Evolutionary conservation across 2,888 invertebrate genomes (phyloP).

Genomic region (Periphyllus acericola): DNA sequence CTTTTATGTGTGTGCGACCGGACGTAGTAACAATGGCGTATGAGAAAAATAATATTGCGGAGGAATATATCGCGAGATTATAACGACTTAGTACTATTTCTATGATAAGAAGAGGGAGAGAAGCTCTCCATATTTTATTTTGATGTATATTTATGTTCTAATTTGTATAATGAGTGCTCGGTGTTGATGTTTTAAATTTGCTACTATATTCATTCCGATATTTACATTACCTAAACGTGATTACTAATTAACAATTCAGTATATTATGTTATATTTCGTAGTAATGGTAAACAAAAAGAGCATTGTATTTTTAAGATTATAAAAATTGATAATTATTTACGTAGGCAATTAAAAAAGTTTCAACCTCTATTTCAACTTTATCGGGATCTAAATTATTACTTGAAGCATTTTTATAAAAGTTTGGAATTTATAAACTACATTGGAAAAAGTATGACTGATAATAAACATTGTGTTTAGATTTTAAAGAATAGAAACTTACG

Average conservation of each 20-base stretch:
- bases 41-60: slow-evolving; percentile 13
- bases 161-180: background rate
- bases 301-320: no score
- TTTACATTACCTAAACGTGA: background rate
- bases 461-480: no score
- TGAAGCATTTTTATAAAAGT: no score
- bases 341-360: no score
- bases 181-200: background rate
- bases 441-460: no score
- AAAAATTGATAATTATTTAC: no score
- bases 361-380: no score
- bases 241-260: background rate
- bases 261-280: background rate
- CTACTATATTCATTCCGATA: background rate
- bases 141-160: background rate
- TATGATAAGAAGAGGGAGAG: background rate
- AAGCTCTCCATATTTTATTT: background rate
- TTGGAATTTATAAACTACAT: no score
- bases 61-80: slow-evolving; percentile 39
- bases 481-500: no score
- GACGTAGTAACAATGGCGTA: slow-evolving; percentile 55
- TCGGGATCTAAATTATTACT: no score
- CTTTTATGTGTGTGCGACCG: slow-evolving; percentile 29
- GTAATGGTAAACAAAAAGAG: background rate
- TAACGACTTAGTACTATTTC: background rate